phyloP scores from a whole-genome alignment of 92 coral and sea anemone genomes.

The Palythoa grandis region DNA sequence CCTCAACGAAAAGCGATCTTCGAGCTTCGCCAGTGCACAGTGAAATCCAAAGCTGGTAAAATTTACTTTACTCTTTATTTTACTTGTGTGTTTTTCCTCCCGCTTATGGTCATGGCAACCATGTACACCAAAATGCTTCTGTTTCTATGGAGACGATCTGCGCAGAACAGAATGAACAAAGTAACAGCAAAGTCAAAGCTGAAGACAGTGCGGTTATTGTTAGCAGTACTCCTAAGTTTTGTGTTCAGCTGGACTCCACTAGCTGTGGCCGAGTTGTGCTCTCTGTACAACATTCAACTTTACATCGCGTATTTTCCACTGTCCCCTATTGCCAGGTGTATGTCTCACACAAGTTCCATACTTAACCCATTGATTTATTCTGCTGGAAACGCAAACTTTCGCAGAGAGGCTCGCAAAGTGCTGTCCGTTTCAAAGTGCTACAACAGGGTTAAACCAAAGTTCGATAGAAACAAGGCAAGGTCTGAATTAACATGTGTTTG shows the following conservation, averaged over 20 bases:
- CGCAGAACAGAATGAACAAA: slow-evolving; percentile 37
- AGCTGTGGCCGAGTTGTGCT: slow-evolving; percentile 10
- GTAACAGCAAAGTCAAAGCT: slow-evolving; percentile 12
- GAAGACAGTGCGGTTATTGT: slow-evolving; percentile 21
- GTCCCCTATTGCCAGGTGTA: slow-evolving; percentile 18
- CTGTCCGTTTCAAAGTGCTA: neutral
- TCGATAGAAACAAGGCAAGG: neutral
- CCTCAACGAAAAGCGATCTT: neutral
- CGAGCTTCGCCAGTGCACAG: slow-evolving; percentile 23
- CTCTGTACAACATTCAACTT: neutral
- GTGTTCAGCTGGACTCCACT: slow-evolving; percentile 33
- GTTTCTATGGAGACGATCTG: slow-evolving; percentile 33
- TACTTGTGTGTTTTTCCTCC: slow-evolving; percentile 1
- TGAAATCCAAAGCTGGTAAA: neutral
- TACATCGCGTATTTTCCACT: slow-evolving; percentile 7
- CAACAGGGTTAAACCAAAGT: neutral
- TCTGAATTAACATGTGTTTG: neutral
- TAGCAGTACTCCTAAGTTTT: slow-evolving; percentile 25
- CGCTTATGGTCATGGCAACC: slow-evolving; percentile 4
- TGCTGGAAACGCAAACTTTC: slow-evolving; percentile 20
- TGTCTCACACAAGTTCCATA: slow-evolving; percentile 32
- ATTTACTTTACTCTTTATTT: slow-evolving; percentile 16
- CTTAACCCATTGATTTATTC: slow-evolving; percentile 32
- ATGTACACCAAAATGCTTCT: slow-evolving; percentile 37
- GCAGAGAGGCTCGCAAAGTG: slow-evolving; percentile 21